Base-by-base conservation (phyloP, 2,888 invertebrate genomes). In the Cryptops parisi region DNA sequence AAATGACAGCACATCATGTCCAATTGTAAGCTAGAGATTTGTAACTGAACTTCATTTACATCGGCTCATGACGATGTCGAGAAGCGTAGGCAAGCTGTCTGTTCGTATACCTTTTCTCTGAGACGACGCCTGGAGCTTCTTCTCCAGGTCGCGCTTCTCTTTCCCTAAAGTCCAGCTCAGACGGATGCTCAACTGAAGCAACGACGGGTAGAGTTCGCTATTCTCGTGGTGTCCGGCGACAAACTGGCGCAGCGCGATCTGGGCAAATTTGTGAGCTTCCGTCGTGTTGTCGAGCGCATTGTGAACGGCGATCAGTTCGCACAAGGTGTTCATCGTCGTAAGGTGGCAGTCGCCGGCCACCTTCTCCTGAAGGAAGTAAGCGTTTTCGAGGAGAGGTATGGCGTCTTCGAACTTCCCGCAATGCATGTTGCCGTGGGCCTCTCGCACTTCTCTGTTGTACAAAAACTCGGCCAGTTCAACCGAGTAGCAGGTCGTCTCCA, bases 391-490 rank as follows among this genome's bases (percentile, higher is more conserved):
- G 3, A 63, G 52, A 1, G 61, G 57, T 9, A 65, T 60, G 2
- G 66, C 65, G 25, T 66, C 64, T 47, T 58, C 59, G 52, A 67
- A 67, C 26, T 64, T 60, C 2, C 61, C 62, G 5, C 61, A 58
- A 47, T 62, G 55, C 50, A 70, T 59, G 24, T 57, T 53, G 4
- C 58, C 54, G 46, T 65, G 63, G 3, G 65, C 68, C 17, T 63
- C 59, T 33, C 60, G 57, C 19, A 67, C 57, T 55, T 68, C 65
- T 19, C 60, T 54, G 4, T 60, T 60, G 50, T 63, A 66, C 54
- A 70, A 64, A 57, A 70, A 70, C 21, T 64, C 60, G 22, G 63
- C 61, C 43, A 70, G 64, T 53, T 67, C 65, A 22, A 58, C 46
- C 1, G 66, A 66, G 44, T 64, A 62, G 24, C 67, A 57, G 2